phyloP scores from a whole-genome alignment of 2,113 vertebrate species.

The Callipepla squamata region DNA sequence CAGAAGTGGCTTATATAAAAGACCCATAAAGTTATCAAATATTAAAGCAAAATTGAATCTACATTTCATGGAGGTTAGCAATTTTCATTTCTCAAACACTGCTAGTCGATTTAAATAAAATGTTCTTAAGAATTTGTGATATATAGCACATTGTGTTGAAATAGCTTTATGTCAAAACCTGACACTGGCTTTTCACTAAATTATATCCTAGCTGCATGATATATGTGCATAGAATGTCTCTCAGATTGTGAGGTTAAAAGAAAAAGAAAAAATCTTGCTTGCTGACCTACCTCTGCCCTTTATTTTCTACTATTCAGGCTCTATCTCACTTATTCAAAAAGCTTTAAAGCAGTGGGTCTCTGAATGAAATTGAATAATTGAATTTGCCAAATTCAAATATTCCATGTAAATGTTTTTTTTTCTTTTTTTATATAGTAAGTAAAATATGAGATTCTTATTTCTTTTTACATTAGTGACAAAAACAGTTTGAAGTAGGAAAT shows the following conservation, averaged over 20 bases:
- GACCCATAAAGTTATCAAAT: constrained; percentile 12
- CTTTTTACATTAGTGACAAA: not conserved
- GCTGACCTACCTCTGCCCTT: not conserved
- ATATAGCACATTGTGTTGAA: not conserved
- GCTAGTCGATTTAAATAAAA: constrained; percentile 17
- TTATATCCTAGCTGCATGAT: not conserved
- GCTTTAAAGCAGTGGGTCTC: constrained; percentile 9
- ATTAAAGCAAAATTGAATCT: constrained; percentile 36
- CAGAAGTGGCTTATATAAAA: not conserved
- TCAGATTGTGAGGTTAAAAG: constrained; percentile 48
- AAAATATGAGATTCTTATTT: not conserved
- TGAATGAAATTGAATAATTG: constrained; percentile 28
- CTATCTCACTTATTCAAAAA: not conserved
- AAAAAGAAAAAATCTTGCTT: not conserved
- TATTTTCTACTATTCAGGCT: constrained; percentile 10
- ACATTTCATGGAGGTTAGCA: constrained; percentile 25
- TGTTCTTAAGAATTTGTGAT: constrained; percentile 10
- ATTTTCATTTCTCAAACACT: constrained; percentile 35
- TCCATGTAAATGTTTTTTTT: not conserved
- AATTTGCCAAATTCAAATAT: constrained; percentile 43
- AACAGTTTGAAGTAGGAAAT: constrained; percentile 10
- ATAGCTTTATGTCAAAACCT: not conserved
- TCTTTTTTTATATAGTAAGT: not conserved
- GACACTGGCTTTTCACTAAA: constrained; percentile 18
- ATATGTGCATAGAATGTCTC: not conserved